These are phyloP conservation scores for Eledone cirrhosa DNA, from an alignment of 2,888 invertebrate genomes.

Conservation along the genomic window DNA sequence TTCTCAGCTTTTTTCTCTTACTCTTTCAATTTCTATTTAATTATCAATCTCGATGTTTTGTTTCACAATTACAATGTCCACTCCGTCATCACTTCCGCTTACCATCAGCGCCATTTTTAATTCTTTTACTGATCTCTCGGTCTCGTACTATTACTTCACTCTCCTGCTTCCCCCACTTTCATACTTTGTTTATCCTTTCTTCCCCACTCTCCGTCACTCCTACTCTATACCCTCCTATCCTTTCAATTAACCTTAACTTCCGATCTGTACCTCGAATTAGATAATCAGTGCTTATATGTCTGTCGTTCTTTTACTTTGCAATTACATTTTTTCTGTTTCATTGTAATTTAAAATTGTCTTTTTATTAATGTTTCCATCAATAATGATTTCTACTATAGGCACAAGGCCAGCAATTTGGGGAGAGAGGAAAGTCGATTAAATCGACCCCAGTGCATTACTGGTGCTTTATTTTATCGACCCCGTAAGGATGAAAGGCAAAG, in stretches of 20 bases:
- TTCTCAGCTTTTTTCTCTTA: not conserved
- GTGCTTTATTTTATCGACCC: too few species aligned
- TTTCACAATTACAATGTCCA: not conserved
- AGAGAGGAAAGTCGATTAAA: too few species aligned
- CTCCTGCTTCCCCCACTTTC: not conserved
- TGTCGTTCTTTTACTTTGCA: not conserved
- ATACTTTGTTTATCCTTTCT: not conserved
- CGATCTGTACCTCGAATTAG: not conserved
- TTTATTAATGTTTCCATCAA: too few species aligned
- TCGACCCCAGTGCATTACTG: too few species aligned
- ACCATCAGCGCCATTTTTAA: not conserved
- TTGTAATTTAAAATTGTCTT: too few species aligned
- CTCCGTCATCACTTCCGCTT: not conserved
- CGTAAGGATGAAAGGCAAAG: too few species aligned
- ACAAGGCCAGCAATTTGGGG: too few species aligned
- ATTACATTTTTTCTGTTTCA: not conserved
- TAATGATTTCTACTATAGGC: too few species aligned
- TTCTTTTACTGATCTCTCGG: not conserved
- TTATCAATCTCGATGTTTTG: not conserved
- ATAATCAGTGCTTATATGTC: not conserved
- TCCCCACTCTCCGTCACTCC: not conserved
- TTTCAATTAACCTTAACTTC: not conserved
- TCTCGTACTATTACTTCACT: not conserved
- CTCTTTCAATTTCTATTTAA: not conserved
- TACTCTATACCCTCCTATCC: too few species aligned